Evolutionary conservation across 2,797 vertebrate species (phyloP), one percentile per base, ranked within the genome.

Genomic region (Gila robusta): DNA sequence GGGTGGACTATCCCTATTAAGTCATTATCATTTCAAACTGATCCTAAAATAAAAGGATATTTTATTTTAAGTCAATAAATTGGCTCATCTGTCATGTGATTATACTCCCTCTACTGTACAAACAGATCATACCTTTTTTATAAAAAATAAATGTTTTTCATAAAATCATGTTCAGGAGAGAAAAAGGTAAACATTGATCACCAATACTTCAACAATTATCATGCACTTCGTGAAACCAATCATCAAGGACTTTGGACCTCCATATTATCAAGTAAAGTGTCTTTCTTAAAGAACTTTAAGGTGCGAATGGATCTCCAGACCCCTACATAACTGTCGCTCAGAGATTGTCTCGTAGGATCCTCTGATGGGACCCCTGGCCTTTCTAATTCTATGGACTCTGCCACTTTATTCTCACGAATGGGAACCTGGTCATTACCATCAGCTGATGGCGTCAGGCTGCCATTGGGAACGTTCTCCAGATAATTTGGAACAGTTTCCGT

Each of bases 231-330:
- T 66, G 17, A 81, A 71, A 82, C 59, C 80, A 64, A 23, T 54
- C 54, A 83, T 95, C 91, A 99, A 19, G 98, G 98, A 92, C 97
- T 98, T 91, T 97, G 96, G 90, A 97, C 92, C 92, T 98, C 98
- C 94, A 98, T 97, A 80, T 99, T 98, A 76, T 98, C 96, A 88
- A 98, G 93, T 92, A 98, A 93, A 86, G 96, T 96, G 90, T 98
- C 97, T 90, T 97, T 98, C 92, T 98, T 98, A 87, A 95, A 90
- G 59, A 98, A 96, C 90, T 95, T 97, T 89, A 97, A 92, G 23
- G 96, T 95, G 90, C 97, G 96, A 91, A 99, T 92, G 87, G 98
- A 96, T 83, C 97, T 94, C 97, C 97, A 98, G 84, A 99, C 97
- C 35, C 96, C 96, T 1, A 96, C 91, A 37, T 97, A 98, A 89